Evolutionary conservation across 2,113 vertebrate species (phyloP).

Genomic region (Austrofundulus limnaeus): DNA sequence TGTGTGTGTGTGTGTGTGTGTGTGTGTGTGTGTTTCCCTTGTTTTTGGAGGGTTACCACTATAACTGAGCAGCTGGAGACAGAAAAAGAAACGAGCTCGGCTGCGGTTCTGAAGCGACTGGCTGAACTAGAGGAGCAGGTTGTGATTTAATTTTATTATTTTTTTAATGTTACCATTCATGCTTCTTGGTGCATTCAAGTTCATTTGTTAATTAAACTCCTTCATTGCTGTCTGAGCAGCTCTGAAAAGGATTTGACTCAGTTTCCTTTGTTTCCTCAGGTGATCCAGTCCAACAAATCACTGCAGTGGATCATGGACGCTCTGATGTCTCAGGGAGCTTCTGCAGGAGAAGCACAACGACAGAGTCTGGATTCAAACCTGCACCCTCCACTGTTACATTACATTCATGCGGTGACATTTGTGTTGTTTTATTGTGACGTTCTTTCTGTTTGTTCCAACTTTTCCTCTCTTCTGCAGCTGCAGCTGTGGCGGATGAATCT

Average conservation of each 20-base stretch:
- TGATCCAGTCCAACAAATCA: conserved; percentile 77
- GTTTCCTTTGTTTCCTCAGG: conserved; percentile 70
- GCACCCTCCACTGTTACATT: neutral
- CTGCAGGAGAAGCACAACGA: conserved; percentile 57
- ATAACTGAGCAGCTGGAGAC: conserved; percentile 82
- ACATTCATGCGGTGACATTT: neutral
- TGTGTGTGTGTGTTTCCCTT: neutral
- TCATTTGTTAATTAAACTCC: neutral
- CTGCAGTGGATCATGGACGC: conserved; percentile 87
- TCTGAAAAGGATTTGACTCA: conserved; percentile 10
- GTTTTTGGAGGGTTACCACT: conserved; percentile 77
- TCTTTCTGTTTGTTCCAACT: neutral
- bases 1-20: no score
- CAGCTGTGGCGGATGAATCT: conserved; percentile 42
- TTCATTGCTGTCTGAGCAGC: neutral
- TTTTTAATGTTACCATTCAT: neutral
- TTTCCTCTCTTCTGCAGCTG: conserved; percentile 14
- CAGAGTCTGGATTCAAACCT: conserved; percentile 74
- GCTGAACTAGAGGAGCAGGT: conserved; percentile 90
- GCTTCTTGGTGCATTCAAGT: neutral
- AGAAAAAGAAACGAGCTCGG: conserved; percentile 74
- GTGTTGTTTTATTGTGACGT: neutral
- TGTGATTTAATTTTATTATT: conserved; percentile 21
- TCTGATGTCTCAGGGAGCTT: conserved; percentile 74
- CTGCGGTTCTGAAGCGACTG: conserved; percentile 77